Conservation (phyloP, 2,113 vertebrate genomes). For the Eptesicus fuscus region DNA sequence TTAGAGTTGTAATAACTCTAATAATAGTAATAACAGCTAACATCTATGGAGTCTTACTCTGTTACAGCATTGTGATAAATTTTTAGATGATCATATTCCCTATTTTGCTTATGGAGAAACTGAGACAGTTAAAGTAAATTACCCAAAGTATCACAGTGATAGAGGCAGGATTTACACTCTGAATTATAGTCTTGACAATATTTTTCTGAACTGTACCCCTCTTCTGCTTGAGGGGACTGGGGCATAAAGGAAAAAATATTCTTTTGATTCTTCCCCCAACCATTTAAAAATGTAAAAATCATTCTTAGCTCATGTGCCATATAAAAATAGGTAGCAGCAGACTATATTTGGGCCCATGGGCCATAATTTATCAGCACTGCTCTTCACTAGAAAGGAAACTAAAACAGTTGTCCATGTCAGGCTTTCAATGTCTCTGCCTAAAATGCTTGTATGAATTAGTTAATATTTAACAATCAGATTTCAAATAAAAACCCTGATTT, state of each 20-base stretch:
- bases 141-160: background rate
- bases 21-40: background rate
- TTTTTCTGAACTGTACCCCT: background rate
- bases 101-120: background rate
- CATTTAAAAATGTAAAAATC: background rate
- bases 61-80: background rate
- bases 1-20: background rate
- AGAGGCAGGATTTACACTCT: background rate
- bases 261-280: background rate
- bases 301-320: background rate
- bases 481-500: background rate
- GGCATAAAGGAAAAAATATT: background rate
- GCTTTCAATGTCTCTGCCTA: background rate
- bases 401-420: background rate
- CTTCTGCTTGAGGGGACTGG: background rate
- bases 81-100: background rate
- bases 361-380: background rate
- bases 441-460: background rate
- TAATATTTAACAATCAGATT: background rate
- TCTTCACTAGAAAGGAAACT: background rate
- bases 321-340: background rate
- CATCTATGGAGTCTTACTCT: background rate
- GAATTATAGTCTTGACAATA: background rate
- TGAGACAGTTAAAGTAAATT: background rate
- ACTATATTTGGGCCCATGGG: background rate